These are phyloP conservation scores for Tragulus kanchil DNA, from an alignment of 2,113 vertebrate genomes.

Conservation along the genomic window DNA sequence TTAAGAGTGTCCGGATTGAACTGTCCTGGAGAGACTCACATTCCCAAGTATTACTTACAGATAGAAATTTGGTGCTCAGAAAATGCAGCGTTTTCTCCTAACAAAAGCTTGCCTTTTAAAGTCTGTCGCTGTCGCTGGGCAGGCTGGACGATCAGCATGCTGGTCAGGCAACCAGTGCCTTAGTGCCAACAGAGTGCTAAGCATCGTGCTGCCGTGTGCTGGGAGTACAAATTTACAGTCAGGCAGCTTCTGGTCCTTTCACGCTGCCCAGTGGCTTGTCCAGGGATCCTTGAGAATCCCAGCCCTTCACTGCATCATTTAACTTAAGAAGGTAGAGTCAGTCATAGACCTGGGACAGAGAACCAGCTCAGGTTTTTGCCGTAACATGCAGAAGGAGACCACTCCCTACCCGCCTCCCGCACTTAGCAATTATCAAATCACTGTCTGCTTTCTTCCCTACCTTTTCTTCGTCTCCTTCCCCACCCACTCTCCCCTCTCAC, in stretches of 20 bases:
- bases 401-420: fast-evolving
- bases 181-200: background rate
- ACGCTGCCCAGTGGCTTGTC: background rate
- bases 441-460: background rate
- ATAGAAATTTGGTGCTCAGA: slow-evolving; percentile 19
- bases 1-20: background rate
- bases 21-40: background rate
- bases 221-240: background rate
- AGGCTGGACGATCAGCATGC: background rate
- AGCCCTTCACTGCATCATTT: background rate
- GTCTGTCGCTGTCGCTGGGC: background rate
- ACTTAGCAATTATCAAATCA: background rate
- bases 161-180: background rate
- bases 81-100: slow-evolving; percentile 40
- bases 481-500: background rate
- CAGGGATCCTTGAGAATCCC: background rate
- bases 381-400: background rate
- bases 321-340: background rate
- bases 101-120: slow-evolving; percentile 37
- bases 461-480: background rate
- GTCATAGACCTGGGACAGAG: background rate
- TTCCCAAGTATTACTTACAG: background rate
- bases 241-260: background rate
- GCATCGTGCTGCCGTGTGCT: fast-evolving
- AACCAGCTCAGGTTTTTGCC: background rate